These are phyloP conservation scores for Branchellion lobata DNA, from an alignment of 2,888 invertebrate species.

Conservation along the genomic window DNA sequence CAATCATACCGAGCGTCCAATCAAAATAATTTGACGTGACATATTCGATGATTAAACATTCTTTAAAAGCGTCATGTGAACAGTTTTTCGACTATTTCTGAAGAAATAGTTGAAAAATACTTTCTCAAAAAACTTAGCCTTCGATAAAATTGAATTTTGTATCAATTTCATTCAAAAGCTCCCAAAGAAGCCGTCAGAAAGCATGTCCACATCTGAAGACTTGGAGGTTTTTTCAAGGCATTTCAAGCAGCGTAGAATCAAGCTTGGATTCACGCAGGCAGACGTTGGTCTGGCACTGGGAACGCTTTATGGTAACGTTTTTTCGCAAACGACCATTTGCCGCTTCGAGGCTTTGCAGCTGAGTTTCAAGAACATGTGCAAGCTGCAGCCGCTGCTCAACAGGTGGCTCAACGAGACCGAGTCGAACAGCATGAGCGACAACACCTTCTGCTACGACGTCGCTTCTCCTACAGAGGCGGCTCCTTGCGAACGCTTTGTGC, in stretches of 20 bases:
- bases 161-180: too few species aligned
- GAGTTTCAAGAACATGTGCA: conserved; percentile 99
- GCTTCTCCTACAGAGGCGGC: neutral
- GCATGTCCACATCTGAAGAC: conserved; percentile 94
- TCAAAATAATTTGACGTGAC: too few species aligned
- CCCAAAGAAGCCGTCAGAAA: too few species aligned
- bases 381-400: conserved; percentile 86
- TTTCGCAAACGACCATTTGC: conserved; percentile 99
- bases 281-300: conserved; percentile 97
- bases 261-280: conserved; percentile 96
- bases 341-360: conserved; percentile 97
- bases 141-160: too few species aligned
- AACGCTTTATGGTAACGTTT: conserved; percentile 97
- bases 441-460: neutral
- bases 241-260: conserved; percentile 97
- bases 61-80: too few species aligned
- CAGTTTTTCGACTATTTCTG: too few species aligned
- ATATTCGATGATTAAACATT: too few species aligned
- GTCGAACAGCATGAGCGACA: conserved; percentile 73
- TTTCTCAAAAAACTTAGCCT: too few species aligned
- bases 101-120: too few species aligned
- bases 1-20: too few species aligned
- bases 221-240: conserved; percentile 98
- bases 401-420: conserved; percentile 97
- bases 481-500: neutral